Conservation (phyloP, 2,113 vertebrate genomes). For the Rhynchomys soricoides region DNA sequence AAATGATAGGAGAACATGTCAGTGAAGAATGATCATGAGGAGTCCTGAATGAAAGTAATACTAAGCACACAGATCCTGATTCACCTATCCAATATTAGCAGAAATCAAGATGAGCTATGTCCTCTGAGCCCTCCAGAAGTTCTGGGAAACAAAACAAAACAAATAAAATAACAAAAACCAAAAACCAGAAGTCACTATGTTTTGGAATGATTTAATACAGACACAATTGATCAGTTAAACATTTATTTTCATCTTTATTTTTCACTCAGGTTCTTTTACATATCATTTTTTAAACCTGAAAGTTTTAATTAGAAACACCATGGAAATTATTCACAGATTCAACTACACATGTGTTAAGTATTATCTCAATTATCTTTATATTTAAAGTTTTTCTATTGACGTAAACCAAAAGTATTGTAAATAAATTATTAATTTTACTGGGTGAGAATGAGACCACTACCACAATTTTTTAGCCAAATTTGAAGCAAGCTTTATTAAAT, state of each 20-base stretch:
- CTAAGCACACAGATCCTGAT: not conserved
- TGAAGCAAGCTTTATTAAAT: not conserved
- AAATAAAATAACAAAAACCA: too few species aligned
- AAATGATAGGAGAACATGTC: fast-evolving
- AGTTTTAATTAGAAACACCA: not conserved
- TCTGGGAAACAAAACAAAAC: not conserved
- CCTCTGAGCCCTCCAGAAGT: not conserved
- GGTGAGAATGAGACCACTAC: not conserved
- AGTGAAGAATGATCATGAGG: fast-evolving
- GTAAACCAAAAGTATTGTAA: not conserved
- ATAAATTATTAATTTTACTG: not conserved
- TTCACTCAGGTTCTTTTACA: not conserved
- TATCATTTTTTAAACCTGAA: not conserved
- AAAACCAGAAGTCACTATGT: too few species aligned
- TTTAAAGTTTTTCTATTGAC: not conserved
- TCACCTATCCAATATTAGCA: fast-evolving
- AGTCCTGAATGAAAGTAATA: not conserved
- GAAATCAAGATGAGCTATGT: not conserved
- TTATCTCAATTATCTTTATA: not conserved
- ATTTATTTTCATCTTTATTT: not conserved
- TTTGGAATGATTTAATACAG: not conserved
- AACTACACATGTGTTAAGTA: not conserved
- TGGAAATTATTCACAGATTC: not conserved
- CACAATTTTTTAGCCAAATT: not conserved
- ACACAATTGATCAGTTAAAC: not conserved